Evolutionary conservation across 2,888 invertebrate genomes (phyloP).

Genomic region (Cyclophora albipunctata): DNA sequence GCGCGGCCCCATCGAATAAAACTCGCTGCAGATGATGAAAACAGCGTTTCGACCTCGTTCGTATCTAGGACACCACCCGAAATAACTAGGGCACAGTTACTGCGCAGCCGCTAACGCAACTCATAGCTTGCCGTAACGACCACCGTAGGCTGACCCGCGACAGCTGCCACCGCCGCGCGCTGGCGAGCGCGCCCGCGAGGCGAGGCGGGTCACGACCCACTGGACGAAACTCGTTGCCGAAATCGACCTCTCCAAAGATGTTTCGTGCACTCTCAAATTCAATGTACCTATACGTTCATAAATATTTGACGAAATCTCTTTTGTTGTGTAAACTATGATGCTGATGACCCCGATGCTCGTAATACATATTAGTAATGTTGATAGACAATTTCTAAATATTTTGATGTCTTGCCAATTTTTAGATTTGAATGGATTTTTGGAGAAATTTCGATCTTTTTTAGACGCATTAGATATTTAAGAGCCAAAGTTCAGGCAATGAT

Average conservation of each 20-base stretch:
- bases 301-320: too few species aligned
- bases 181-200: conserved; percentile 5
- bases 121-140: conserved; percentile 39
- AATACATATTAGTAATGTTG: too few species aligned
- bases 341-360: too few species aligned
- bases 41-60: conserved; percentile 64
- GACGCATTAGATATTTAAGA: too few species aligned
- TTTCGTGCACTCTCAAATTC: conserved; percentile 29
- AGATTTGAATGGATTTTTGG: too few species aligned
- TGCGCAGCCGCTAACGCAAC: conserved; percentile 62
- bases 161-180: conserved; percentile 12
- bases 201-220: conserved; percentile 22
- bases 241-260: conserved; percentile 51
- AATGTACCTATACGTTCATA: too few species aligned
- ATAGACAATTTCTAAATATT: too few species aligned
- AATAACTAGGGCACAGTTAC: conserved; percentile 71
- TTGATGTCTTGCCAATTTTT: too few species aligned
- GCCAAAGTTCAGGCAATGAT: too few species aligned
- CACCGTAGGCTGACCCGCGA: conserved; percentile 29
- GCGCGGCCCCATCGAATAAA: conserved; percentile 63
- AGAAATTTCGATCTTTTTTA: too few species aligned
- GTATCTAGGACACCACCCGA: conserved; percentile 67
- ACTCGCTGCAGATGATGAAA: conserved; percentile 62
- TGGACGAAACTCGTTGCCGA: conserved; percentile 36
- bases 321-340: background rate